A percentile compares a stretch with the other conserved stretches of the same genome.
phyloP scores from a whole-genome alignment of 2,797 vertebrate genomes.

The Sebastes kiyomatsui region DNA sequence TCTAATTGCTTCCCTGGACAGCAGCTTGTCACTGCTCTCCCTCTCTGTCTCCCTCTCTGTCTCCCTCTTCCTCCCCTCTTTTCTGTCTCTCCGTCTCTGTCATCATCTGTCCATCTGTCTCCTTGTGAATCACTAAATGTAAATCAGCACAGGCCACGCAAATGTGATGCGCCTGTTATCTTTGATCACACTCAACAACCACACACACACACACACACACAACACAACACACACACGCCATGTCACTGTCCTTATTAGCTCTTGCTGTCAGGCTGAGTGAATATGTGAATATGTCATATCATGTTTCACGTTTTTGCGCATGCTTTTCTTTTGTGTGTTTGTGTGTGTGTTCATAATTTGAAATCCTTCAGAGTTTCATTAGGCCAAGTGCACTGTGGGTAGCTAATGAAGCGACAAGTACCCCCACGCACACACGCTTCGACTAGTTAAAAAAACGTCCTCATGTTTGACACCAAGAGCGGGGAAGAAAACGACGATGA shows the following conservation, averaged over 20 bases:
- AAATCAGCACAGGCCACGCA: conserved; percentile 64
- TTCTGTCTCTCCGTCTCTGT: background rate
- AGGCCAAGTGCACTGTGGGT: conserved; percentile 9
- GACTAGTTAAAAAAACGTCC: background rate
- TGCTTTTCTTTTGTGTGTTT: conserved; percentile 10
- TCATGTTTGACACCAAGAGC: conserved; percentile 10
- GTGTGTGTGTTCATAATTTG: conserved; percentile 9
- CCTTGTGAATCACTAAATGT: conserved; percentile 65
- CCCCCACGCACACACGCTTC: background rate
- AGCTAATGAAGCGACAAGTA: conserved; percentile 23
- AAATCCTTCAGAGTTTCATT: conserved; percentile 16
- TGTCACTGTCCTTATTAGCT: background rate
- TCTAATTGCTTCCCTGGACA: conserved; percentile 73
- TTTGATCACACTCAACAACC: conserved; percentile 41
- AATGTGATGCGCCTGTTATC: conserved; percentile 54
- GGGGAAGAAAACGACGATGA: background rate
- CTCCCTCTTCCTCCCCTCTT: background rate
- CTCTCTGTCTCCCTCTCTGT: background rate
- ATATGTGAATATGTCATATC: background rate
- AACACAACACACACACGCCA: background rate
- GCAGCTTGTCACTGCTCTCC: conserved; percentile 54
- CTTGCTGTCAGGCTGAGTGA: conserved; percentile 9
- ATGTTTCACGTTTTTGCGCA: conserved; percentile 12
- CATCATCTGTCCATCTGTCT: conserved; percentile 31
- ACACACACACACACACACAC: background rate